These are phyloP conservation scores for Plotosus lineatus DNA, from an alignment of 2,113 vertebrate genomes.

Conservation along the genomic window DNA sequence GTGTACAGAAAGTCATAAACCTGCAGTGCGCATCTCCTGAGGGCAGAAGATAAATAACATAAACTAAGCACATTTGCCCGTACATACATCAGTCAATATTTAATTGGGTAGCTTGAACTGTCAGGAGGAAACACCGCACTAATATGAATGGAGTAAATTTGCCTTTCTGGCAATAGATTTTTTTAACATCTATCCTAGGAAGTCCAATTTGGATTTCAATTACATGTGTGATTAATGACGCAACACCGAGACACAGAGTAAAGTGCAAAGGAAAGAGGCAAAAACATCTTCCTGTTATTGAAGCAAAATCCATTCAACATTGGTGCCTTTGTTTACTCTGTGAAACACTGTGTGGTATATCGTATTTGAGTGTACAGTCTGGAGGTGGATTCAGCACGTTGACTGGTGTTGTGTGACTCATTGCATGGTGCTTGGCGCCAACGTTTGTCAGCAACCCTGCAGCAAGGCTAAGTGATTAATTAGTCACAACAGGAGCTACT, in stretches of 20 bases:
- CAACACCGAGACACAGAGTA: background rate
- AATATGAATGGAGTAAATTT: background rate
- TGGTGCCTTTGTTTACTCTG: constrained; percentile 38
- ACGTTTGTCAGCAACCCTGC: constrained; percentile 54
- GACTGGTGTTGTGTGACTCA: constrained; percentile 47
- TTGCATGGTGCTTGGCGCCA: constrained; percentile 37
- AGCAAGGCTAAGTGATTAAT: constrained; percentile 58
- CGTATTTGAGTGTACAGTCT: constrained; percentile 23
- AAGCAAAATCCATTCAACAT: background rate
- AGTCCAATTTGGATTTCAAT: background rate
- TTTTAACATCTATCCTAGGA: background rate
- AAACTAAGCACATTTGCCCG: background rate
- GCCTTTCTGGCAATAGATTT: background rate
- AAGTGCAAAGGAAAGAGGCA: background rate
- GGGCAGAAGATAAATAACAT: constrained; percentile 16
- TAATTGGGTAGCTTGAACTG: background rate
- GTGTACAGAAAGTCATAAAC: background rate
- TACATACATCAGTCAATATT: constrained; percentile 18
- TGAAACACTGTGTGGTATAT: constrained; percentile 16
- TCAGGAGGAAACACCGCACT: background rate
- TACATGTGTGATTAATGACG: constrained; percentile 9
- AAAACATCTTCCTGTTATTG: background rate
- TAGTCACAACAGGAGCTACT: constrained; percentile 54
- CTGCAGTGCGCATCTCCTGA: background rate
- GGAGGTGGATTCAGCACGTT: constrained; percentile 38